Evolutionary conservation across 2,888 invertebrate genomes (phyloP), one percentile per base, ranked within the genome.

Genomic region (Timema podura): DNA sequence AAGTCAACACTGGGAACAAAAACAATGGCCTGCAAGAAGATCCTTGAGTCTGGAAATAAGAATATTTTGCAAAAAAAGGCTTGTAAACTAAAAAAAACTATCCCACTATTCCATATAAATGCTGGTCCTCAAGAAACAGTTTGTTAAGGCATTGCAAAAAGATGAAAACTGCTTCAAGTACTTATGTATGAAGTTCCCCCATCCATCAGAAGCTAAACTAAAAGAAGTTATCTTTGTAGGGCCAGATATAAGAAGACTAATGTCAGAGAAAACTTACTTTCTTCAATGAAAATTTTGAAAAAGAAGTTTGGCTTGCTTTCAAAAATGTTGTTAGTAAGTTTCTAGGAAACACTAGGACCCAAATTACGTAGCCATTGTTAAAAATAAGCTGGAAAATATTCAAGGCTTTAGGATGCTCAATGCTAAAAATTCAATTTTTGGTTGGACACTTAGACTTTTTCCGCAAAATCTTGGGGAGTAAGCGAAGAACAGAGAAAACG

Each of bases 181-280:
- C n/a, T 66, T 48, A 10, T 67, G 54, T 51, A 30, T 51, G 51
- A 10, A 1, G n/a, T 68, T 57, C 47, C 68, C 5, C 46, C 46
- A 15, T 10, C 57, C 57, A n/a, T 59, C 59, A 45, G 57, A 68
- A 15, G 57, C 45, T 6, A 57, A 57, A 46, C 47, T 68, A 9
- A 57, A 46, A 13, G 13, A 44, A 49, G 15, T 1, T 30, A 15
- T 47, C 15, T 57, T 54, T n/a, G 47, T 15, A 44, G 45, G 45
- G n/a, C 16, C 13, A 44, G 48, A 45, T 15, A 30, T 57, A 10
- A 8, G 15, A 30, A 68, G 2, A 6, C n/a, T 44, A 45, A 45
- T 59, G 47, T 46, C 16, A 45, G 45, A 57, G n/a, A 51, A 11
- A 5, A 8, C 13, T 67, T 67, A 5, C 54, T 45, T 45, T n/a